Evolutionary conservation across 2,888 invertebrate genomes (phyloP).

Genomic region (Folsomia manolachei): DNA sequence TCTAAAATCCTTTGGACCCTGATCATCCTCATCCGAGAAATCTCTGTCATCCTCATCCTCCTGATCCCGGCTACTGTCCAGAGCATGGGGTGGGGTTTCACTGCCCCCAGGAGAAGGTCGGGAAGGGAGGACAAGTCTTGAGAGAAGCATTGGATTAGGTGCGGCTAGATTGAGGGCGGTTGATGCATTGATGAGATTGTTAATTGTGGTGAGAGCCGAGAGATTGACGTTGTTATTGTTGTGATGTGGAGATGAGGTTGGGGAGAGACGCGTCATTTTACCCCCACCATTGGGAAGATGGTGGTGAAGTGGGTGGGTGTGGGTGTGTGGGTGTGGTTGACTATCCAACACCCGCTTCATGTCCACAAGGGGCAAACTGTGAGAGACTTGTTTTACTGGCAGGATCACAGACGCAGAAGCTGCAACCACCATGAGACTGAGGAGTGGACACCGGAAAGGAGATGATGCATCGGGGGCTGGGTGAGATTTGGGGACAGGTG

Average conservation of each 20-base stretch:
- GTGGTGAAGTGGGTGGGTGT: conserved; percentile 42
- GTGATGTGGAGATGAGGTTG: conserved; percentile 10
- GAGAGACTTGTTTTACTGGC: background rate
- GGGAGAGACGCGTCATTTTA: conserved; percentile 44
- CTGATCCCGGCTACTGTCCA: conserved; percentile 20
- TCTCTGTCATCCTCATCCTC: conserved; percentile 41
- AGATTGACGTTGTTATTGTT: conserved; percentile 23
- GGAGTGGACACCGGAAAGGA: conserved; percentile 19
- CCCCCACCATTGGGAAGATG: conserved; percentile 43
- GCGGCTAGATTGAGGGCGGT: conserved; percentile 40
- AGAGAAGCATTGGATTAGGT: conserved; percentile 48
- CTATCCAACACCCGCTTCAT: conserved; percentile 50
- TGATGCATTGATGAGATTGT: conserved; percentile 20
- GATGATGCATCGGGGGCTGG: background rate
- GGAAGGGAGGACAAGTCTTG: conserved; percentile 46
- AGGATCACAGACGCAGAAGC: background rate
- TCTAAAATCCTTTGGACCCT: conserved; percentile 49
- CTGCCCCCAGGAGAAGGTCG: conserved; percentile 39
- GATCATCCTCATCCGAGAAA: conserved; percentile 47
- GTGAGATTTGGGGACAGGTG: conserved; percentile 9
- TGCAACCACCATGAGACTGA: conserved; percentile 32
- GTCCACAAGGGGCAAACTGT: too few species aligned
- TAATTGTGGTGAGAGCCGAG: conserved; percentile 24
- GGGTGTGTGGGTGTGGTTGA: conserved; percentile 31
- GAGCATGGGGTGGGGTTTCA: conserved; percentile 34